Conservation (phyloP, 2,888 invertebrate species). For the Drosophila yooni region DNA sequence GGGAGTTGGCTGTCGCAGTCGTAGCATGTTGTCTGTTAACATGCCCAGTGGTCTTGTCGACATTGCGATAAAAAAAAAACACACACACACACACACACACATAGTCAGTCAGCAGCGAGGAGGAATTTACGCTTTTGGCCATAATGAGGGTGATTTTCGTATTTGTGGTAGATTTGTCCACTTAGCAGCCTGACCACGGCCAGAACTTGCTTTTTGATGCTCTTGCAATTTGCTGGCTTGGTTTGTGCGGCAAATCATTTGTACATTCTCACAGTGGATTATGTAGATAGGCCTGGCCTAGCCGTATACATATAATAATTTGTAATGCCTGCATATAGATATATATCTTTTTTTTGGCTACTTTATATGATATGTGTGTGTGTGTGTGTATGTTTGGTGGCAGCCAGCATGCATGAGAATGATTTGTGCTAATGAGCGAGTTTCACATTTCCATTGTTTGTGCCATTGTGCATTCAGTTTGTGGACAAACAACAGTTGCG, state of each 20-base stretch:
- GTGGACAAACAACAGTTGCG: conserved; percentile 47
- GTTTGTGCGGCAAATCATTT: conserved; percentile 72
- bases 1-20: conserved; percentile 45
- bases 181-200: conserved; percentile 78
- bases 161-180: conserved; percentile 84
- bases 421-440: conserved; percentile 75
- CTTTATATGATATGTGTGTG: conserved; percentile 55
- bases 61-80: conserved; percentile 73
- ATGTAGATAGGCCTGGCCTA: conserved; percentile 37
- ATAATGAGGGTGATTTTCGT: conserved; percentile 84
- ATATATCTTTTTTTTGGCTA: conserved; percentile 6
- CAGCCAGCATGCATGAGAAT: conserved; percentile 63
- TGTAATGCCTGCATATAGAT: conserved; percentile 64
- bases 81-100: conserved; percentile 22
- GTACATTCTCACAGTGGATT: conserved; percentile 78
- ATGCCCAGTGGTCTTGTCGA: conserved; percentile 79
- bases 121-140: conserved; percentile 72
- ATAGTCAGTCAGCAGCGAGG: background rate
- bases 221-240: conserved; percentile 62
- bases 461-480: background rate
- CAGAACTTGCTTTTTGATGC: conserved; percentile 49
- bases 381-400: background rate
- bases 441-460: conserved; percentile 35
- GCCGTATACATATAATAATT: conserved; percentile 65
- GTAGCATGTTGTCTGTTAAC: conserved; percentile 72